Evolutionary conservation across 2,113 vertebrate species (phyloP), one percentile per base, ranked within the genome.

Genomic region (Oxyura jamaicensis): DNA sequence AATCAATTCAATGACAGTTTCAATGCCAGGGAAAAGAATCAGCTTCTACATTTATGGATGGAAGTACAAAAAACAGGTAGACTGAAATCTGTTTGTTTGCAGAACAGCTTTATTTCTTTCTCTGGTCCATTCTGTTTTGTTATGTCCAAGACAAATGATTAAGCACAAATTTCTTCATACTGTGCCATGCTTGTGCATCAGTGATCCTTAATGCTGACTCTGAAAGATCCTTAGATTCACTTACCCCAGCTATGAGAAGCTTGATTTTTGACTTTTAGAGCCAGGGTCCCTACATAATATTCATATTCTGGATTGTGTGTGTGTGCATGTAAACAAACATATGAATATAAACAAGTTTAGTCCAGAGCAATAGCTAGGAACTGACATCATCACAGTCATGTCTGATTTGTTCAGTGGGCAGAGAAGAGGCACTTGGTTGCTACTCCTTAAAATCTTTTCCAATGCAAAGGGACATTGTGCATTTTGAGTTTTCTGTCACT

Each of bases 1-100:
- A 94, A 96, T 98, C 97, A 95, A 94, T 98, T 98, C 97, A 95
- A 72, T 95, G 94, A 91, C 87, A 94, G 92, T 96, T 97, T 97
- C 94, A 97, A 95, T 84, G 5, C 88, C 72, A 94, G 31, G 46
- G 92, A 96, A 97, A 98, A 96, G 92, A 96, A 93, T 42, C 72
- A 86, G 87, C 95, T 93, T 90, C 94, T 78, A 66, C 86, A 91
- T 42, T 87, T 94, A 92, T 68, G 94, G 96, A 52, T 63, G 93
- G 89, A 97, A 95, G 92, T 97, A 92, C 79, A 85, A 90, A 94
- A 94, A 97, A 29, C 83, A 93, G 92, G 72, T 91, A 81, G 82
- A 63, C 79, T 91, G 78, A 73, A 93, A 89, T 88, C 35, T 80
- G 36, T 95, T 35, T 28, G 42, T 95, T 35, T 28, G 73, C 53